Percentiles rank a stretch among this genome's conserved stretches.
These are phyloP conservation scores for Luperina nickerlii DNA, from an alignment of 2,888 invertebrate species.

Conservation along the genomic window DNA sequence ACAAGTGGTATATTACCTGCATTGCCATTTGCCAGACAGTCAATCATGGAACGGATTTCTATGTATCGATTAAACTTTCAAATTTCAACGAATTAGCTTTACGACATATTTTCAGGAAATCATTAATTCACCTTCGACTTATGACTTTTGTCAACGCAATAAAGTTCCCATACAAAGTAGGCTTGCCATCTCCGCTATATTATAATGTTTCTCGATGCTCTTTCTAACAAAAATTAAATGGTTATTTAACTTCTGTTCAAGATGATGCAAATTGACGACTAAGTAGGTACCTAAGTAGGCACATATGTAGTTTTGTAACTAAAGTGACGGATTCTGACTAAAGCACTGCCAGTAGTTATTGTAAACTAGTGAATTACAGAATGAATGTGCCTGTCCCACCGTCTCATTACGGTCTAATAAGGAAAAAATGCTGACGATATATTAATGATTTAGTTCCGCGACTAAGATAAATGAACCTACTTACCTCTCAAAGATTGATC, in stretches of 20 bases:
- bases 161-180: constrained; percentile 13
- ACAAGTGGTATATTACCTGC: neutral
- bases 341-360: neutral
- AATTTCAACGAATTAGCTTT: neutral
- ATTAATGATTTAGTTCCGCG: constrained; percentile 14
- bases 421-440: neutral
- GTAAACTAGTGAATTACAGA: neutral
- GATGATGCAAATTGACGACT: neutral
- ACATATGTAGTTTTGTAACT: neutral
- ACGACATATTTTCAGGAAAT: constrained; percentile 18
- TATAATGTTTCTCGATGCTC: neutral
- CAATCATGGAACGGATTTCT: neutral
- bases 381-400: neutral
- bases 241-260: neutral
- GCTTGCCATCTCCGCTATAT: neutral
- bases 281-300: neutral
- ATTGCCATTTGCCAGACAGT: neutral
- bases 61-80: neutral
- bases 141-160: neutral
- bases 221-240: neutral
- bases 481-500: constrained; percentile 1
- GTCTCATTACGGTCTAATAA: neutral
- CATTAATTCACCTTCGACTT: constrained; percentile 16
- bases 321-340: neutral
- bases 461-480: constrained; percentile 10